Percentiles rank a stretch among this genome's conserved stretches.
Conservation (phyloP, 2,113 vertebrate species). For the Phyllopteryx taeniolatus region DNA sequence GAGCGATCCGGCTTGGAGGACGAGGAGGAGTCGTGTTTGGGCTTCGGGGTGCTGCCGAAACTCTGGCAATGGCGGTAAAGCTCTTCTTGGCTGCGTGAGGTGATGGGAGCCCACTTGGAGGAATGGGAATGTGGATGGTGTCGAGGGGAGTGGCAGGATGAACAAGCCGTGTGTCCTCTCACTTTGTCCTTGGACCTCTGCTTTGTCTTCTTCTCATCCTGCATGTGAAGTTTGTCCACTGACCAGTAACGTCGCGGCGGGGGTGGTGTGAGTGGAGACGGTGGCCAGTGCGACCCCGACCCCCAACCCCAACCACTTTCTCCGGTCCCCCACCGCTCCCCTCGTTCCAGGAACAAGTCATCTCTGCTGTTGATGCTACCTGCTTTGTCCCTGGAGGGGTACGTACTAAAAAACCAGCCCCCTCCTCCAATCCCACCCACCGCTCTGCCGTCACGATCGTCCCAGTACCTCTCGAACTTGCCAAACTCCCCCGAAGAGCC, state of each 20-base stretch:
- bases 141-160: conserved; percentile 70
- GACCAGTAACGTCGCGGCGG: conserved; percentile 88
- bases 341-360: conserved; percentile 67
- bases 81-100: conserved; percentile 80
- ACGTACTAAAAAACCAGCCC: conserved; percentile 85
- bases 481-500: conserved; percentile 77
- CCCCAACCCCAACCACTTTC: conserved; percentile 67
- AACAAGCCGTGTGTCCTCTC: conserved; percentile 65
- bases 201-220: conserved; percentile 79
- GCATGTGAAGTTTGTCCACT: conserved; percentile 85
- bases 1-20: conserved; percentile 70
- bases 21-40: conserved; percentile 69
- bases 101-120: conserved; percentile 61
- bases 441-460: conserved; percentile 77
- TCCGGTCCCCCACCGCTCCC: conserved; percentile 64
- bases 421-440: conserved; percentile 74
- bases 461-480: conserved; percentile 85
- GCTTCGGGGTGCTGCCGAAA: conserved; percentile 65
- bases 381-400: conserved; percentile 80
- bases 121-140: conserved; percentile 49
- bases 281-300: conserved; percentile 66
- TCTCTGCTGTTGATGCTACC: conserved; percentile 77
- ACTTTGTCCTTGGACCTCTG: conserved; percentile 69
- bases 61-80: conserved; percentile 77
- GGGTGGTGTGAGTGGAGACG: conserved; percentile 69